phyloP scores from a whole-genome alignment of 2,113 vertebrate genomes.

The Callopanchax toddi region DNA sequence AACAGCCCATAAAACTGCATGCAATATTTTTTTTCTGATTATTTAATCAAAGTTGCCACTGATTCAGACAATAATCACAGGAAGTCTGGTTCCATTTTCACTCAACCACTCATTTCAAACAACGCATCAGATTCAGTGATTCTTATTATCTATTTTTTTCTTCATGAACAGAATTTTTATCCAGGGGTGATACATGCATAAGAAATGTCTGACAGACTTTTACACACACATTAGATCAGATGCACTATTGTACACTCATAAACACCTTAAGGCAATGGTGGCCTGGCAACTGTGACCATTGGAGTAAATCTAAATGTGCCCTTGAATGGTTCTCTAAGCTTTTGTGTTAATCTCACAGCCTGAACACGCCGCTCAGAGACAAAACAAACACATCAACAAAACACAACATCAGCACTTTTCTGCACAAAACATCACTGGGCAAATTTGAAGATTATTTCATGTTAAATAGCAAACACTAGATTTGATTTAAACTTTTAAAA shows the following conservation, averaged over 20 bases:
- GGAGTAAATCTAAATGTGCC: slow-evolving; percentile 53
- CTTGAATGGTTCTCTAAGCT: slow-evolving; percentile 25
- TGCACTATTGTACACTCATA: slow-evolving; percentile 42
- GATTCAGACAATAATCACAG: slow-evolving; percentile 9
- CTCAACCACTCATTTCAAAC: not conserved
- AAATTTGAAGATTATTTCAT: slow-evolving; percentile 14
- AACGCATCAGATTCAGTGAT: not conserved
- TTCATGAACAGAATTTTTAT: not conserved
- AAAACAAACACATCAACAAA: slow-evolving; percentile 19
- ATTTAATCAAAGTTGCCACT: slow-evolving; percentile 19
- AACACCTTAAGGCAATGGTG: slow-evolving; percentile 77
- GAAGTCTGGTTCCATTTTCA: not conserved
- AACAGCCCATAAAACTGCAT: slow-evolving; percentile 27
- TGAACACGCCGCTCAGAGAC: slow-evolving; percentile 32
- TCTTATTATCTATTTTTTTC: slow-evolving; percentile 1
- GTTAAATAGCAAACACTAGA: slow-evolving; percentile 11
- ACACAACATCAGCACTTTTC: slow-evolving; percentile 13
- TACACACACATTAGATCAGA: slow-evolving; percentile 2
- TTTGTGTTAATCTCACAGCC: slow-evolving; percentile 23
- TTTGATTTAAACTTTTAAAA: not conserved
- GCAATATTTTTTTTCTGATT: slow-evolving; percentile 11
- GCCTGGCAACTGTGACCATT: slow-evolving; percentile 67
- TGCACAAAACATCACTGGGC: slow-evolving; percentile 8
- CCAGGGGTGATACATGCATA: not conserved
- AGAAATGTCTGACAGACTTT: slow-evolving; percentile 22